Conservation (phyloP, 2,113 vertebrate species). For the Tragelaphus scriptus region DNA sequence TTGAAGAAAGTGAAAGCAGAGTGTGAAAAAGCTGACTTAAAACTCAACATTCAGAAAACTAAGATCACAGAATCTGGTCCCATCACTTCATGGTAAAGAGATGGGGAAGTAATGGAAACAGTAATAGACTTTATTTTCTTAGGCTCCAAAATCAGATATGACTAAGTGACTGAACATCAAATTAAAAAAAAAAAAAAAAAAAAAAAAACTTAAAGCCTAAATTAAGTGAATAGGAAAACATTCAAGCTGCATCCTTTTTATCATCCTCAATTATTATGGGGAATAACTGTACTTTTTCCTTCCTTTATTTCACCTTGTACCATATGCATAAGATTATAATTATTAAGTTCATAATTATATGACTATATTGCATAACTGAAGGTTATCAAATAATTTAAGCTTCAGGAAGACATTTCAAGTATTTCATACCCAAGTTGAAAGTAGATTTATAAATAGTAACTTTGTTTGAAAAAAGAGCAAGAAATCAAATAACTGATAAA, state of each 20-base stretch:
- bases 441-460: not conserved
- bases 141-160: not conserved
- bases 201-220: not conserved
- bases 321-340: not conserved
- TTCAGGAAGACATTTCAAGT: not conserved
- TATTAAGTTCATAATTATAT: not conserved
- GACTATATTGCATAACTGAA: not conserved
- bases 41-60: not conserved
- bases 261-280: not conserved
- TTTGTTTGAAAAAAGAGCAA: not conserved
- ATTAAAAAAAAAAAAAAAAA: not conserved
- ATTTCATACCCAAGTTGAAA: not conserved
- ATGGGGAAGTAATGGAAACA: not conserved
- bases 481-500: not conserved
- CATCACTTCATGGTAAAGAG: not conserved
- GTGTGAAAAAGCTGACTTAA: not conserved
- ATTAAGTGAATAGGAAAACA: not conserved
- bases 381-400: not conserved
- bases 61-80: rapidly evolving
- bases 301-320: not conserved
- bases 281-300: not conserved
- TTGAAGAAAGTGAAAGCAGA: not conserved
- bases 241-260: not conserved
- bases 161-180: not conserved
- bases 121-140: not conserved